Conservation (phyloP, 1,140 invertebrate genomes). For the Steinernema khuongi region DNA sequence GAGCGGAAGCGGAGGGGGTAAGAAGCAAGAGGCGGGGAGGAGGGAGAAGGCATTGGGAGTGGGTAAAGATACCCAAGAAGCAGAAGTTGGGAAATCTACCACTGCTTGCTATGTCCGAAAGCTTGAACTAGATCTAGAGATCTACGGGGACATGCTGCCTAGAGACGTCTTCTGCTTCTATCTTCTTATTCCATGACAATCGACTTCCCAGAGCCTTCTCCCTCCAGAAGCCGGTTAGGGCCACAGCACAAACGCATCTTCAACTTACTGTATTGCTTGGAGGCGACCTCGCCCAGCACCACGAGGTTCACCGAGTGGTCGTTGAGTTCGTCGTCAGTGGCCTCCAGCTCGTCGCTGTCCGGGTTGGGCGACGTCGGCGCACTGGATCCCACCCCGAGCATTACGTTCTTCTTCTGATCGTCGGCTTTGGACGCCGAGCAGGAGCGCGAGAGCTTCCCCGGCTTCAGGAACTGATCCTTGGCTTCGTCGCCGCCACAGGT, state of each 20-base stretch:
- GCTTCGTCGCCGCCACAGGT: neutral
- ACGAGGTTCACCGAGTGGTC: conserved; percentile 54
- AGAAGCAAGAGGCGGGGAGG: neutral
- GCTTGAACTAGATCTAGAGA: conserved; percentile 13
- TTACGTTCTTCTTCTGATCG: neutral
- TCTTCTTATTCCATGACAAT: neutral
- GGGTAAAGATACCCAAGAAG: no score
- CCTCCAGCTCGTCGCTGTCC: conserved; percentile 27
- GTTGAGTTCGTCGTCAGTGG: conserved; percentile 47
- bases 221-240: neutral
- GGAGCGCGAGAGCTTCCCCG: neutral
- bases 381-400: neutral
- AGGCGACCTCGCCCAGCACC: conserved; percentile 47
- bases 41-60: neutral
- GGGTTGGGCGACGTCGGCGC: conserved; percentile 3
- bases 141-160: conserved; percentile 20
- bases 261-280: conserved; percentile 45
- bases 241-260: conserved; percentile 1
- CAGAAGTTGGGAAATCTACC: no score
- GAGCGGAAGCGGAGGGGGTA: no score
- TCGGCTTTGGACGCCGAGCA: neutral
- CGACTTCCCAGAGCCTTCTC: neutral
- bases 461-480: neutral
- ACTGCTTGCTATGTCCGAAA: no score
- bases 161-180: no score